Evolutionary conservation across 2,888 invertebrate species (phyloP), one percentile per base, ranked within the genome.

Genomic region (Mesorhabditis spiculigera): DNA sequence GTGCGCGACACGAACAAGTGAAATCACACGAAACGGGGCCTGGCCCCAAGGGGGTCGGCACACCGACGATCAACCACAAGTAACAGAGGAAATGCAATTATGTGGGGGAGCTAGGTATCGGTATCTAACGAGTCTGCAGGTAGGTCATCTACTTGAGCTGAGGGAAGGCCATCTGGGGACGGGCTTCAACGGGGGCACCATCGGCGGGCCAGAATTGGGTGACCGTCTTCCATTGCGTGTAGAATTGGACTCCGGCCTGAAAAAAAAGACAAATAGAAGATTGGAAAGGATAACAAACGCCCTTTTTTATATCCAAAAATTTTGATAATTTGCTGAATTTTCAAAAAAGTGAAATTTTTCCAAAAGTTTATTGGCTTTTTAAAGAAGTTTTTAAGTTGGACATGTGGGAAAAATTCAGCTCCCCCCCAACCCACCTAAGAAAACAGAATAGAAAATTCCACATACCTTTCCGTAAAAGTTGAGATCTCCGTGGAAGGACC

Each of bases 211-310:
- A 99, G 86, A 93, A 89, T 81, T 95, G 95, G 0, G 96, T 97
- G 1, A 99, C 91, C 0, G 98, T 99, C 89, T 97, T 98, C 72
- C 94, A 90, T 88, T 98, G 95, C 0, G 95, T 96, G 87, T 93
- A 97, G 90, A 99, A 99, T 86, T 96, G 93, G 72, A 98, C 88
- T 10, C 96, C 98, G 90, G 84, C 84, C 71, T 72, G 43, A 43
- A 72, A 67, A 28, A n/a, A 1, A 10, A 43, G 5, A 5, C 44
- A 28, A 45, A 50, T 3, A 45, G 28, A 13, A 28, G 4, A 16
- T 42, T 13, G n/a, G n/a, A 28, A 28, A 28, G 28, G 28, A 28
- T 28, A 3, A 28, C 28, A 28, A 28, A 28, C 28, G 16, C 43
- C 5, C n/a, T 13, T 6, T 63, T 41, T 65, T 68, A 41, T 28